Conservation (phyloP, 2,113 vertebrate genomes). For the Pseudopipra pipra region DNA sequence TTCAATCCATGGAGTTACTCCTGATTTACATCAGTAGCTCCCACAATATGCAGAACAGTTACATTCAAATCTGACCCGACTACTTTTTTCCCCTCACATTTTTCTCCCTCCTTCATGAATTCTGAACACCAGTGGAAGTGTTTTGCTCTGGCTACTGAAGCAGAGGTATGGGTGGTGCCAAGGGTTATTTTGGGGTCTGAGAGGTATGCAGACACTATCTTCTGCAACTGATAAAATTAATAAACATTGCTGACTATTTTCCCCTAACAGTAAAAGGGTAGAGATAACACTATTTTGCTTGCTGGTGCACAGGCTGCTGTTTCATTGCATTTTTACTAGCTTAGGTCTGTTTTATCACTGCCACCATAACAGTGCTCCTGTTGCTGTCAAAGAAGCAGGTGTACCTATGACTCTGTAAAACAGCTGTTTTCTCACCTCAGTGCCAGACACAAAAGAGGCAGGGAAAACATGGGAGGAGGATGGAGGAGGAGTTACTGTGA, state of each 20-base stretch:
- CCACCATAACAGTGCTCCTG: accelerated
- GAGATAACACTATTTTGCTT: not conserved
- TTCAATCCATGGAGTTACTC: not conserved
- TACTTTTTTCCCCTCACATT: not conserved
- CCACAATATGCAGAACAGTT: not conserved
- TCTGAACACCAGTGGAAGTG: not conserved
- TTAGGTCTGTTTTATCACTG: not conserved
- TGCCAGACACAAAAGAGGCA: accelerated
- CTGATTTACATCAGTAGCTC: not conserved
- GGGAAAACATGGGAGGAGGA: not conserved
- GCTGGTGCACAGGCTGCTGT: not conserved
- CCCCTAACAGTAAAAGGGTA: not conserved
- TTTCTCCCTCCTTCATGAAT: not conserved
- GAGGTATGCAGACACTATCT: not conserved
- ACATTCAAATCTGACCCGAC: not conserved
- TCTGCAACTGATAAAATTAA: not conserved
- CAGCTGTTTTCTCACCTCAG: accelerated
- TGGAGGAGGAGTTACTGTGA: not conserved
- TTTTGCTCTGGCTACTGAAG: not conserved
- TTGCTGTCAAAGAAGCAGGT: not conserved
- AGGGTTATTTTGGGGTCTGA: not conserved
- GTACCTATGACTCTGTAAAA: not conserved
- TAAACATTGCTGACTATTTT: not conserved
- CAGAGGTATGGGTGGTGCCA: not conserved
- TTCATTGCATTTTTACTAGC: not conserved